Percentiles rank a stretch among this genome's conserved stretches.
Evolutionary conservation across 64 coral and sea anemone species (phyloP).

Genomic region (Montipora sp.): DNA sequence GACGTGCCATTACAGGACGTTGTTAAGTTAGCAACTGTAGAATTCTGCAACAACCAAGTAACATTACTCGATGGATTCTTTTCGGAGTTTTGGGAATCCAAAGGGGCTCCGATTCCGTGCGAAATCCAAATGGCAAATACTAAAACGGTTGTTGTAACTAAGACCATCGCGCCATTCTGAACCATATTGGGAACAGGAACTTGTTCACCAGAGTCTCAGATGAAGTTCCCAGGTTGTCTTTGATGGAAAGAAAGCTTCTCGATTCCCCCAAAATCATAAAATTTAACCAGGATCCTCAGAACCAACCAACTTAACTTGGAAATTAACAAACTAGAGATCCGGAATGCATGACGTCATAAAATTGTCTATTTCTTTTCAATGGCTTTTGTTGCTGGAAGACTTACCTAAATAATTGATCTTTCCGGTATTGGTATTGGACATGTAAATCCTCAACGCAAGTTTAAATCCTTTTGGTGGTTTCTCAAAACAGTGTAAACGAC

Average conservation of each 20-base stretch:
- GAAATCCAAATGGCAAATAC: neutral
- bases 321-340: neutral
- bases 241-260: neutral
- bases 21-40: constrained; percentile 21
- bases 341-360: constrained; percentile 46
- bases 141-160: neutral
- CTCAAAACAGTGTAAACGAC: neutral
- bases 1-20: constrained; percentile 48
- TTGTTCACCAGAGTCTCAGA: neutral
- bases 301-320: neutral
- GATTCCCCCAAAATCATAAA: neutral
- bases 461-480: neutral
- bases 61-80: neutral
- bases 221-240: neutral
- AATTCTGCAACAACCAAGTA: constrained; percentile 19
- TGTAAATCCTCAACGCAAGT: neutral
- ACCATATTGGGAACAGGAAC: neutral
- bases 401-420: constrained; percentile 29
- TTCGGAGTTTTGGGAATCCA: neutral
- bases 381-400: neutral
- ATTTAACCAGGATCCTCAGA: neutral
- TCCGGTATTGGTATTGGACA: no score
- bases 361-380: neutral
- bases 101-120: constrained; percentile 10
- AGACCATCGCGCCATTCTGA: neutral